Evolutionary conservation across 1,140 invertebrate genomes (phyloP).

Genomic region (Halesus radiatus): DNA sequence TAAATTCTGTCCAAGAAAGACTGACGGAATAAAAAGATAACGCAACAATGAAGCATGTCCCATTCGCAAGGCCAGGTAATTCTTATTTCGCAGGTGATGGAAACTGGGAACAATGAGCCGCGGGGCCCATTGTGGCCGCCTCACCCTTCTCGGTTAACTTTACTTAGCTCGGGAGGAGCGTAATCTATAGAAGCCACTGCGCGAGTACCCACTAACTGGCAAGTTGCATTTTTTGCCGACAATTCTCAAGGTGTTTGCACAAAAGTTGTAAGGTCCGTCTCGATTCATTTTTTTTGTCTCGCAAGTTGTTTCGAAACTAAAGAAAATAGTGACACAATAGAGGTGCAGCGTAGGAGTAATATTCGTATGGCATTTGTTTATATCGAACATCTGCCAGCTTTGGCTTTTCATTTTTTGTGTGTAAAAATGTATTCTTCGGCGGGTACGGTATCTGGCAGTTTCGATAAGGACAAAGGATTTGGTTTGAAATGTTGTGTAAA

Average conservation of each 20-base stretch:
- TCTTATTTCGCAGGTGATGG: slow-evolving; percentile 56
- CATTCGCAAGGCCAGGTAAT: slow-evolving; percentile 53
- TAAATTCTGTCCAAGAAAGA: slow-evolving; percentile 48
- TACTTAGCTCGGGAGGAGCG: neutral
- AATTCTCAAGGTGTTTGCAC: slow-evolving; percentile 53
- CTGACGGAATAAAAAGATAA: slow-evolving; percentile 46
- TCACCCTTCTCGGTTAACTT: neutral
- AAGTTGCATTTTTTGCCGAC: slow-evolving; percentile 51
- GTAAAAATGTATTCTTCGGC: slow-evolving; percentile 50
- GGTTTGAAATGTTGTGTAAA: slow-evolving; percentile 43
- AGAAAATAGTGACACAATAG: slow-evolving; percentile 52
- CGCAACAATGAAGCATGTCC: slow-evolving; percentile 52
- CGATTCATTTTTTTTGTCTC: slow-evolving; percentile 45
- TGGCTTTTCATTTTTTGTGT: slow-evolving; percentile 53
- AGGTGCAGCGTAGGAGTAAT: slow-evolving; percentile 51
- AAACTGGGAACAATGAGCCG: slow-evolving; percentile 49
- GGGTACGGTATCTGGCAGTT: slow-evolving; percentile 49
- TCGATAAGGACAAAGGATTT: slow-evolving; percentile 53
- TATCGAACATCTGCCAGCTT: slow-evolving; percentile 53
- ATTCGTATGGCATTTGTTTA: slow-evolving; percentile 43
- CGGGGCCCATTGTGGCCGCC: slow-evolving; percentile 45
- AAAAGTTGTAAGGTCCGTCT: slow-evolving; percentile 54
- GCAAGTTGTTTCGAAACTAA: slow-evolving; percentile 35
- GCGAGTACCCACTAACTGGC: slow-evolving; percentile 22
- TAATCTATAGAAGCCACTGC: slow-evolving; percentile 9